Base-by-base conservation (phyloP, 2,113 vertebrate genomes). In the Tichodroma muraria region DNA sequence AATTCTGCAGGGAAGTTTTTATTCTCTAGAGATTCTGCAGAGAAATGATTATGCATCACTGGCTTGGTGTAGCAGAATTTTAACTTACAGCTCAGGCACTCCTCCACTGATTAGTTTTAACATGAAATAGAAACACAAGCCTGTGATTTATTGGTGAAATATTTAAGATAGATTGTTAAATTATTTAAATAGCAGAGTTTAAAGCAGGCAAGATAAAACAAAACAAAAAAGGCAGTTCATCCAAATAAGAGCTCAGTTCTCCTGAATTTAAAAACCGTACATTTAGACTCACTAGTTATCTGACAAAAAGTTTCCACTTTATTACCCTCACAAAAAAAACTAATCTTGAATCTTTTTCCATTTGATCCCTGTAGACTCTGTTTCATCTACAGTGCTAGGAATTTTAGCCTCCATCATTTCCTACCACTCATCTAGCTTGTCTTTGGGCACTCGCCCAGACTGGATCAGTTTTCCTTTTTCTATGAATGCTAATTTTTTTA, bases 141-240 rank as follows among this genome's bases (percentile, higher is more conserved):
- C 57, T 94, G 64, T 94, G 93, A 93, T 96, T 95, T 97, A 95
- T 91, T 95, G 75, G 91, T 97, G 87, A 96, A 96, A 94, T 94
- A 95, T 94, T 95, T 95, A 94, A 85, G 91, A 91, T 52, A 85
- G 66, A 59, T 91, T 66, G 68, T 72, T 92, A 82, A 92, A 88
- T 95, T 95, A 92, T 96, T 94, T 45, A 94, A 92, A 79, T 37
- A 65, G 57, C 25, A 82, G 50, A 89, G 47, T 91, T 91, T 87
- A 94, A 92, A 95, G 38, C 20, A 90, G 64, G 27, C 16, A 72
- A 82, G 53, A 68, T n/a, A n/a, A 56, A 37, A 10, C 12, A 50
- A 31, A 60, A 35, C 53, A 45, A 33, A 49, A 35, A 28, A 7
- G 2, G 2, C 16, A 78, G 15, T 28, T 76, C 6, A 57, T 79